phyloP scores from a whole-genome alignment of 2,888 invertebrate genomes.

The Aporophyla lueneburgensis region DNA sequence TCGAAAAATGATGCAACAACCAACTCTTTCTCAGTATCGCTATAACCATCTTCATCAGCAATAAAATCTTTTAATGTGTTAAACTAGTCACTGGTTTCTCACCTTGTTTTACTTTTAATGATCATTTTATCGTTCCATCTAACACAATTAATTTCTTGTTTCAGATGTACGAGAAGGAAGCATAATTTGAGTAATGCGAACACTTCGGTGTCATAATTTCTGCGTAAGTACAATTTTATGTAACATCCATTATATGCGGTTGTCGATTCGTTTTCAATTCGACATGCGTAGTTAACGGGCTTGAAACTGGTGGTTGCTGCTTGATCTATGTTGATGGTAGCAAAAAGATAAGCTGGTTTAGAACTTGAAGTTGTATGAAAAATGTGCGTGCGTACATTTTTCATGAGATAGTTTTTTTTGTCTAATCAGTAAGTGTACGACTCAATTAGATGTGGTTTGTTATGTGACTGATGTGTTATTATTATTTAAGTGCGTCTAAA shows the following conservation, averaged over 20 bases:
- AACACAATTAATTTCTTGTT: slow-evolving; percentile 73
- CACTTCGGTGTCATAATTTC: slow-evolving; percentile 79
- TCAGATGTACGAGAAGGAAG: slow-evolving; percentile 81
- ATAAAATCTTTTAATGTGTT: slow-evolving; percentile 44
- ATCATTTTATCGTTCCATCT: slow-evolving; percentile 34
- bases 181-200: slow-evolving; percentile 87
- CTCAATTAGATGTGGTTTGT: slow-evolving; percentile 47
- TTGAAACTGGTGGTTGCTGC: slow-evolving; percentile 56
- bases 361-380: slow-evolving; percentile 39
- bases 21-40: background rate
- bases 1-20: background rate
- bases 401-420: slow-evolving; percentile 41
- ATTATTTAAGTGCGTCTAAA: slow-evolving; percentile 11
- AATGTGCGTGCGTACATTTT: slow-evolving; percentile 37
- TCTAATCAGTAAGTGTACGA: slow-evolving; percentile 38
- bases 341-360: slow-evolving; percentile 65
- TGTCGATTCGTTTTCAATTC: slow-evolving; percentile 65
- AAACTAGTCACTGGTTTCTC: slow-evolving; percentile 26
- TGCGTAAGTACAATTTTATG: slow-evolving; percentile 81
- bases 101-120: slow-evolving; percentile 35
- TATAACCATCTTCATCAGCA: slow-evolving; percentile 25
- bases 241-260: slow-evolving; percentile 56
- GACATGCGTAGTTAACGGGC: slow-evolving; percentile 65
- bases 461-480: slow-evolving; percentile 28
- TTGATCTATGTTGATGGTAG: slow-evolving; percentile 66